A percentile compares a stretch with the other conserved stretches of the same genome.
Conservation (phyloP, 2,113 vertebrate genomes). For the Apteryx mantelli region DNA sequence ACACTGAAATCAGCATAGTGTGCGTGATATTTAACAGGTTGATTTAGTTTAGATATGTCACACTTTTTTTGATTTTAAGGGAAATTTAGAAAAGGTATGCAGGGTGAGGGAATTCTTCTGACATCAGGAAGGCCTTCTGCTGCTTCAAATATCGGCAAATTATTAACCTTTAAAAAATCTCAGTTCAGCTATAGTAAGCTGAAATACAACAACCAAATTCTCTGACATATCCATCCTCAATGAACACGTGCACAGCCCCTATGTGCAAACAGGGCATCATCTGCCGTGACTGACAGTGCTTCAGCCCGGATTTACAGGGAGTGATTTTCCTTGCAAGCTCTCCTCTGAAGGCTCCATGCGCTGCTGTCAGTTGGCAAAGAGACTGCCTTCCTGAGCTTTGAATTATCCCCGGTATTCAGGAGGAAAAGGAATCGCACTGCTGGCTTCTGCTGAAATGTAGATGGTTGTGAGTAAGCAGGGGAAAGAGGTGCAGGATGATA, state of each 20-base stretch:
- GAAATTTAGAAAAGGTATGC: neutral
- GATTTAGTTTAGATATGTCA: neutral
- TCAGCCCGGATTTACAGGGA: neutral
- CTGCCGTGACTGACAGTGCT: neutral
- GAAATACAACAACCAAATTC: neutral
- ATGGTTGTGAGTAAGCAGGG: accelerated
- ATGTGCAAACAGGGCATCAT: neutral
- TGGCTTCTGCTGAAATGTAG: neutral
- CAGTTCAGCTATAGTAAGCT: neutral
- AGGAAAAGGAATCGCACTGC: too few species aligned
- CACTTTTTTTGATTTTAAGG: neutral
- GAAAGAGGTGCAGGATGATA: neutral
- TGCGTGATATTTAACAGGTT: neutral
- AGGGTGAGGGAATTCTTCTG: neutral
- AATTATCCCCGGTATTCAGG: neutral
- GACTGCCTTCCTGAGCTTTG: neutral
- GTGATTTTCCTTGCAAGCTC: neutral
- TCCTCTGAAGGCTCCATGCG: accelerated
- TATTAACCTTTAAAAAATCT: neutral
- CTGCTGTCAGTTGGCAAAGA: accelerated
- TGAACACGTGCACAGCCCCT: neutral
- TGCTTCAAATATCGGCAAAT: neutral
- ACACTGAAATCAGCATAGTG: neutral
- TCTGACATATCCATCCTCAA: neutral
- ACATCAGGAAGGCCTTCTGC: neutral